Evolutionary conservation across 2,888 invertebrate genomes (phyloP).

Genomic region (Pasiphila rectangulata): DNA sequence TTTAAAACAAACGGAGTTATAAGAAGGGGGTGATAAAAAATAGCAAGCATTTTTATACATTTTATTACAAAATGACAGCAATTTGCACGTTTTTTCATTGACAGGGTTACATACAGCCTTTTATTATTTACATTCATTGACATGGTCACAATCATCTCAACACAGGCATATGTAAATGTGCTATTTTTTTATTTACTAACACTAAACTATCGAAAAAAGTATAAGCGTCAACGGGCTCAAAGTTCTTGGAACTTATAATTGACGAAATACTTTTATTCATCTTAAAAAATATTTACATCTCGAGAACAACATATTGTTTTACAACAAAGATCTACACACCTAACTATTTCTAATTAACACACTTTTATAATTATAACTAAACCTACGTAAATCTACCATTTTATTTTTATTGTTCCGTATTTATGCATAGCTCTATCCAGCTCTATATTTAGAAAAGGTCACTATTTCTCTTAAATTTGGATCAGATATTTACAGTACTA

Average conservation of each 20-base stretch:
- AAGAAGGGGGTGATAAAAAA: background rate
- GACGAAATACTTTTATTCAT: conserved; percentile 64
- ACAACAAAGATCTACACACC: background rate
- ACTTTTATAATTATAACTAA: background rate
- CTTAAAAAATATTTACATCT: conserved; percentile 24
- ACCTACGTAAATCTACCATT: background rate
- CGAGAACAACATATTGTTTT: background rate
- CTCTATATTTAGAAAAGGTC: too few species aligned
- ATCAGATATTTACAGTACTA: too few species aligned
- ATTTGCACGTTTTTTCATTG: conserved; percentile 69
- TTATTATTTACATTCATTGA: conserved; percentile 37
- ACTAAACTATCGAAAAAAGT: conserved; percentile 51
- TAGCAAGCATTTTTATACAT: conserved; percentile 47
- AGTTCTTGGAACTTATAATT: conserved; percentile 54
- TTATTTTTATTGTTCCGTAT: too few species aligned
- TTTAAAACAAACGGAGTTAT: too few species aligned
- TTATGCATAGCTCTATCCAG: too few species aligned
- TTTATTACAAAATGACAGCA: conserved; percentile 62
- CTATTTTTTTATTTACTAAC: conserved; percentile 7
- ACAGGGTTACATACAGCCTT: conserved; percentile 48
- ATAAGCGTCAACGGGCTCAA: conserved; percentile 72
- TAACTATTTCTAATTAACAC: conserved; percentile 6
- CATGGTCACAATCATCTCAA: conserved; percentile 42
- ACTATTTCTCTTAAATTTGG: too few species aligned
- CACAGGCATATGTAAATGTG: conserved; percentile 22